phyloP scores from a whole-genome alignment of 2,113 vertebrate genomes.

The Myanophis thanlyinensis region DNA sequence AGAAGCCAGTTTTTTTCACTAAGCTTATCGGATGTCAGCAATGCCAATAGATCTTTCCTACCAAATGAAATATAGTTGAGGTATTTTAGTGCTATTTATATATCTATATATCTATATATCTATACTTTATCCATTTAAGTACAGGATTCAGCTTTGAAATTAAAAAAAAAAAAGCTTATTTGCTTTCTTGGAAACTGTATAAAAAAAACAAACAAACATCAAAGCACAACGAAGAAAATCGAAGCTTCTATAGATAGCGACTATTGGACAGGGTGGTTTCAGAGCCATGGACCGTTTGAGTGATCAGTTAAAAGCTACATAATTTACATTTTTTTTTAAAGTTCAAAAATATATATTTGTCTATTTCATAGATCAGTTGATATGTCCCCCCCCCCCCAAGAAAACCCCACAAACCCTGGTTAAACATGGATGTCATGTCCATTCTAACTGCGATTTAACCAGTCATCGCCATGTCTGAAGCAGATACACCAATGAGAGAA shows the following conservation, averaged over 20 bases:
- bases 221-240: slow-evolving; percentile 46
- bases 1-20: slow-evolving; percentile 52
- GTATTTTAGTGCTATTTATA: slow-evolving; percentile 82
- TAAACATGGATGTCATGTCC: slow-evolving; percentile 56
- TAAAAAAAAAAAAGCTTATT: slow-evolving; percentile 54
- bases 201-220: slow-evolving; percentile 62
- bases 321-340: slow-evolving; percentile 50
- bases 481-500: slow-evolving; percentile 54
- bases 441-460: slow-evolving; percentile 51
- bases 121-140: slow-evolving; percentile 70
- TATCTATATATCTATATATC: slow-evolving; percentile 44
- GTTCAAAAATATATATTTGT: slow-evolving; percentile 67
- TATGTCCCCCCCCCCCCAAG: slow-evolving; percentile 54
- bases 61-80: slow-evolving; percentile 77
- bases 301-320: slow-evolving; percentile 57
- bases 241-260: slow-evolving; percentile 60
- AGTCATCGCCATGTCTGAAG: slow-evolving; percentile 46
- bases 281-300: slow-evolving; percentile 63
- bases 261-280: slow-evolving; percentile 69
- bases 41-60: slow-evolving; percentile 70
- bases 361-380: slow-evolving; percentile 63
- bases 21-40: slow-evolving; percentile 63
- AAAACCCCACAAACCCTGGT: slow-evolving; percentile 50
- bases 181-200: slow-evolving; percentile 67
- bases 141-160: slow-evolving; percentile 72